A percentile compares a stretch with the other conserved stretches of the same genome.
Evolutionary conservation across 2,113 vertebrate species (phyloP).

Genomic region (rabbit (Oryctolagus cuniculus)): DNA sequence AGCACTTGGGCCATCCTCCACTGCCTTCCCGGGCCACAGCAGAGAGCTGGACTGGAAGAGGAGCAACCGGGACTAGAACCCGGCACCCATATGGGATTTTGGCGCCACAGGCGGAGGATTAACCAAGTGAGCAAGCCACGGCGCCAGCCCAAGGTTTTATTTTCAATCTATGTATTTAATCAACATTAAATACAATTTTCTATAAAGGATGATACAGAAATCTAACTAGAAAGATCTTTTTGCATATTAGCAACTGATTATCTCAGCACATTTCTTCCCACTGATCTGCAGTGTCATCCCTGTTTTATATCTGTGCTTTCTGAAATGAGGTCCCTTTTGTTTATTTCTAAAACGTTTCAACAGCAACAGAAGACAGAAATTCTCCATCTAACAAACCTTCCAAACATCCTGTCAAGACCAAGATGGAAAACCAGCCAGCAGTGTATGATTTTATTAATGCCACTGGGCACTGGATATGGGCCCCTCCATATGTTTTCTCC

Average conservation of each 20-base stretch:
- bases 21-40: no score
- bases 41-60: no score
- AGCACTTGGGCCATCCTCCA: no score
- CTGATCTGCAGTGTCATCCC: not conserved
- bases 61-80: no score
- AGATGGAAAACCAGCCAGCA: not conserved
- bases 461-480: not conserved
- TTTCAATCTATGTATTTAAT: constrained; percentile 23
- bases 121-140: no score
- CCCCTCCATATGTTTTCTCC: constrained; percentile 7
- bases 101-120: no score
- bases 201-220: not conserved
- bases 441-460: constrained; percentile 35
- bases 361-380: constrained; percentile 20
- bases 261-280: not conserved
- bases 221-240: not conserved
- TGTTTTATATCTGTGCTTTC: constrained; percentile 2
- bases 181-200: constrained; percentile 26
- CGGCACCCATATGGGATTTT: no score
- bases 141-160: not conserved
- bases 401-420: not conserved
- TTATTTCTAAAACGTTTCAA: constrained; percentile 21
- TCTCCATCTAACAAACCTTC: not conserved
- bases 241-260: constrained; percentile 21
- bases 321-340: not conserved